Conservation (phyloP, 2,113 vertebrate genomes). For the Ciconia stormi region DNA sequence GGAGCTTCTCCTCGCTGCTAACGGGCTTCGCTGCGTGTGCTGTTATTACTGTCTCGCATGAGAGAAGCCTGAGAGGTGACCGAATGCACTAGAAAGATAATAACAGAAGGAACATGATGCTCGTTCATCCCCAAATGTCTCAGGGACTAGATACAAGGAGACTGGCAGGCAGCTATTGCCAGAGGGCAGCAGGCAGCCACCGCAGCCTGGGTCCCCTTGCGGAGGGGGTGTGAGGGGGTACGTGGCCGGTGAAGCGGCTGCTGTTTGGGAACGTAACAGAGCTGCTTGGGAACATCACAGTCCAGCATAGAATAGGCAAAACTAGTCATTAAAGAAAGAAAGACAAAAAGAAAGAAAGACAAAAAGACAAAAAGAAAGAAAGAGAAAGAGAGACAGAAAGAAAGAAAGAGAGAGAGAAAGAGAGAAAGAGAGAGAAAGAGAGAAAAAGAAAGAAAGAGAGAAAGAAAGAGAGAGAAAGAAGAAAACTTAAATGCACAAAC, state of each 20-base stretch:
- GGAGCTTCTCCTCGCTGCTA: background rate
- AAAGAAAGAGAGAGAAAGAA: no score
- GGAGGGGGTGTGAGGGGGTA: background rate
- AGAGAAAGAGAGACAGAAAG: no score
- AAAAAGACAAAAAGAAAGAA: no score
- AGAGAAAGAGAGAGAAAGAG: background rate
- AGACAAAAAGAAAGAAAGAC: no score
- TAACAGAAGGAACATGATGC: accelerated
- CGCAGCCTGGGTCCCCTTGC: accelerated
- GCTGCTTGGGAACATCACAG: background rate
- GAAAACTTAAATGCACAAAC: background rate
- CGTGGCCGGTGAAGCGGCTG: accelerated
- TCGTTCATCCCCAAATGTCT: background rate
- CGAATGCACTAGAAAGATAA: accelerated
- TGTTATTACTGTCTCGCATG: background rate
- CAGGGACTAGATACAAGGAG: accelerated
- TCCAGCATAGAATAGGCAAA: background rate
- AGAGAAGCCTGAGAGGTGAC: background rate
- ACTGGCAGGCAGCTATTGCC: background rate
- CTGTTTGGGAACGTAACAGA: background rate
- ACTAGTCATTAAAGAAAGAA: background rate
- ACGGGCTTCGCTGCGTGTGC: accelerated
- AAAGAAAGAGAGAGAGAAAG: no score
- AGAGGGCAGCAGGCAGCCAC: background rate
- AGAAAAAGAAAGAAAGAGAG: no score